Percentiles rank a stretch among this genome's conserved stretches.
phyloP scores from a whole-genome alignment of 1,140 invertebrate genomes.

The Diprion similis region DNA sequence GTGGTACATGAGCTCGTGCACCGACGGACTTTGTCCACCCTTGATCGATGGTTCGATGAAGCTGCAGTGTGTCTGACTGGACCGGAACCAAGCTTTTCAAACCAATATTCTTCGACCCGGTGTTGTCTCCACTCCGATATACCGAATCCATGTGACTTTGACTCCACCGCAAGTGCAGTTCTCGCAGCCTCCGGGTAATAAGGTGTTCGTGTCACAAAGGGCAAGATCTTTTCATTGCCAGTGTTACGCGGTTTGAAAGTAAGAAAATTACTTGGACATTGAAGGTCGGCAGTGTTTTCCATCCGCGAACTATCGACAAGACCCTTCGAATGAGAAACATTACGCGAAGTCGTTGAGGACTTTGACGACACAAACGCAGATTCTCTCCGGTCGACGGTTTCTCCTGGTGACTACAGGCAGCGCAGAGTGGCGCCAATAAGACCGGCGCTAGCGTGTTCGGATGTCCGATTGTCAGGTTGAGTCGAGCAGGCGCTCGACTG shows the following conservation, averaged over 20 bases:
- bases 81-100: no score
- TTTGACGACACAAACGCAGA: background rate
- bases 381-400: background rate
- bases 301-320: background rate
- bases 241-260: no score
- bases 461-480: constrained; percentile 1
- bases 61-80: background rate
- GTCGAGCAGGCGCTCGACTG: background rate
- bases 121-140: no score
- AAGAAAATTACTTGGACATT: no score
- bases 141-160: no score
- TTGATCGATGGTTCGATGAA: constrained; percentile 3
- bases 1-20: background rate
- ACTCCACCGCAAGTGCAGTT: background rate
- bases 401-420: background rate
- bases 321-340: background rate
- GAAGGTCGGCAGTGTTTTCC: background rate
- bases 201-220: no score
- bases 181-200: no score
- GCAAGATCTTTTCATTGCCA: no score
- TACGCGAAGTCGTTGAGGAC: background rate
- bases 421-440: constrained; percentile 1
- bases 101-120: no score
- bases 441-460: background rate
- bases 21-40: constrained; percentile 1